Evolutionary conservation across 2,888 invertebrate species (phyloP).

Genomic region (Dryomyza anilis): DNA sequence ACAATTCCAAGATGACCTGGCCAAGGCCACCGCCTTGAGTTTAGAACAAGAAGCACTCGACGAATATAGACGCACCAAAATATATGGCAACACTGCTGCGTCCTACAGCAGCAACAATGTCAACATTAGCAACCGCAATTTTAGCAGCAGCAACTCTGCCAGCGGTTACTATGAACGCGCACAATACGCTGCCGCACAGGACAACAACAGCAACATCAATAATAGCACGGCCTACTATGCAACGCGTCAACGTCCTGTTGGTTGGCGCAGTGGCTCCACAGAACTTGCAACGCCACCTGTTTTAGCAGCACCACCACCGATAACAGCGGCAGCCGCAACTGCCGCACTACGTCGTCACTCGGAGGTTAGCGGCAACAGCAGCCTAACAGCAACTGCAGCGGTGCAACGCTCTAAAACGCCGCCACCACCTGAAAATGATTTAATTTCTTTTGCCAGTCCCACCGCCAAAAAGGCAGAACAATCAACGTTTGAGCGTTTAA

Average conservation of each 20-base stretch:
- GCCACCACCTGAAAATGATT: constrained; percentile 63
- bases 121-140: too few species aligned
- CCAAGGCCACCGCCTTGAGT: constrained; percentile 85
- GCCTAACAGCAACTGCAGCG: constrained; percentile 18
- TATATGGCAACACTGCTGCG: constrained; percentile 62
- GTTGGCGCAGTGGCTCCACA: constrained; percentile 7
- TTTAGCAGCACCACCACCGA: constrained; percentile 7
- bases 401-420: constrained; percentile 46
- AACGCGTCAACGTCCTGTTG: constrained; percentile 1
- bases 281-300: constrained; percentile 22
- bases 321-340: too few species aligned
- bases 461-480: constrained; percentile 63
- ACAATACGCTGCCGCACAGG: constrained; percentile 26
- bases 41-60: constrained; percentile 84
- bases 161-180: constrained; percentile 32
- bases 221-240: constrained; percentile 35
- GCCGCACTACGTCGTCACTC: constrained; percentile 48
- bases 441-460: constrained; percentile 76
- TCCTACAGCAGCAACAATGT: not conserved
- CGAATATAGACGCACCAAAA: constrained; percentile 71
- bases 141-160: too few species aligned
- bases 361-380: constrained; percentile 37
- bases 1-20: constrained; percentile 84
- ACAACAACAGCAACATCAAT: constrained; percentile 28
- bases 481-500: constrained; percentile 67